These are phyloP conservation scores for Bungarus multicinctus DNA, from an alignment of 2,113 vertebrate species.

Conservation along the genomic window DNA sequence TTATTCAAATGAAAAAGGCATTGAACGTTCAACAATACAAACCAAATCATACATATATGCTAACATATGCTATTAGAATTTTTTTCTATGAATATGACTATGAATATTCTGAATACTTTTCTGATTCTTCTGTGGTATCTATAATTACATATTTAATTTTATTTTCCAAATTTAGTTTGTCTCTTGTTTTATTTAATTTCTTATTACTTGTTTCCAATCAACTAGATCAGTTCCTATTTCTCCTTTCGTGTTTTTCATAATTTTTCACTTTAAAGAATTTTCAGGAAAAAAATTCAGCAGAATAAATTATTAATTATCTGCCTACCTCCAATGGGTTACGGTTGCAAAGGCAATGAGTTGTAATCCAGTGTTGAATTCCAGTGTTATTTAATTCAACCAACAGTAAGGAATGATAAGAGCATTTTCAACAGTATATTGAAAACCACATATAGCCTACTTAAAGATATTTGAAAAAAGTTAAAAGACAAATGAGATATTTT, in stretches of 20 bases:
- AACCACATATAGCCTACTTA: background rate
- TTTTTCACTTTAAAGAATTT: background rate
- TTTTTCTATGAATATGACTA: background rate
- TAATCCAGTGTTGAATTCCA: background rate
- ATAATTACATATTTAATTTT: background rate
- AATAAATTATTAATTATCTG: background rate
- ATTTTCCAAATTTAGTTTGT: background rate
- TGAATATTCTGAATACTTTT: background rate
- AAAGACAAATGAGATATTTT: background rate
- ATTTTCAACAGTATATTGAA: background rate
- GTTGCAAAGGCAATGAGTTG: background rate
- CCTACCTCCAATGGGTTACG: background rate
- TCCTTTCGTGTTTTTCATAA: background rate
- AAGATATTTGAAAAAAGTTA: background rate
- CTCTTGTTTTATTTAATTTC: background rate
- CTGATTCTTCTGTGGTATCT: background rate
- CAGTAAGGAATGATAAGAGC: background rate
- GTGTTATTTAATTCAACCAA: background rate
- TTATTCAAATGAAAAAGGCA: background rate
- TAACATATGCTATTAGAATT: background rate
- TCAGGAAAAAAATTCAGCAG: background rate
- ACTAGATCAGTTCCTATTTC: background rate
- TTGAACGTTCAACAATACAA: background rate
- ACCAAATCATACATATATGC: background rate
- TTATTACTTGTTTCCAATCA: background rate